Evolutionary conservation across 2,888 invertebrate species (phyloP), one percentile per base, ranked within the genome.

Genomic region (Camponotus fellah): DNA sequence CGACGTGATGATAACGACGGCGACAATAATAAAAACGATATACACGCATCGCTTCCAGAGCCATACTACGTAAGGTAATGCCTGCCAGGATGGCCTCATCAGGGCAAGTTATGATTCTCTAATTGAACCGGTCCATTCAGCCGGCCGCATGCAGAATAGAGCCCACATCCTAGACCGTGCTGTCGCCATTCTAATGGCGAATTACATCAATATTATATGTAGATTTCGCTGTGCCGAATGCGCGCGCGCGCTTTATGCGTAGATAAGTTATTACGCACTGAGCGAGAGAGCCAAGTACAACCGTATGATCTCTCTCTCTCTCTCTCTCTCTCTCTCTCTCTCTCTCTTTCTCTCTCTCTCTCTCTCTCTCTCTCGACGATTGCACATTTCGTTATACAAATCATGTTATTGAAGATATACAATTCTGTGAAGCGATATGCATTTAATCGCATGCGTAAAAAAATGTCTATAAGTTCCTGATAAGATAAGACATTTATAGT

Each of bases 31-130:
- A 91, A 92, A 91, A 91, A 88, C 89, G 88, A 84, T 82, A 90
- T 87, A 88, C 87, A 86, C 74, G 84, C 71, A 60, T 58, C 66
- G 56, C 71, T 60, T 72, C 85, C 85, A 87, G 88, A 89, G 88
- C 89, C 90, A 92, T 90, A 90, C 89, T 88, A 37, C 37, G 60
- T 71, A 88, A 92, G 92, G 87, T 92, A 91, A 92, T 92, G 92
- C 90, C 92, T 89, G 92, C 75, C 93, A 93, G 93, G 93, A 93
- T 94, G 93, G 92, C 91, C 93, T 93, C 93, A 93, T 94, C 93
- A 92, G 92, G 92, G 89, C 93, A 92, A 93, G 92, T 93, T 94
- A 93, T 92, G 94, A 94, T 94, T 94, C 93, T 92, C 93, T 94
- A 94, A 94, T 94, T 94, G 94, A 94, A 92, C 91, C 92, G 92